A percentile compares a stretch with the other conserved stretches of the same genome.
Conservation (phyloP, 2,888 invertebrate species). For the Troides helena region DNA sequence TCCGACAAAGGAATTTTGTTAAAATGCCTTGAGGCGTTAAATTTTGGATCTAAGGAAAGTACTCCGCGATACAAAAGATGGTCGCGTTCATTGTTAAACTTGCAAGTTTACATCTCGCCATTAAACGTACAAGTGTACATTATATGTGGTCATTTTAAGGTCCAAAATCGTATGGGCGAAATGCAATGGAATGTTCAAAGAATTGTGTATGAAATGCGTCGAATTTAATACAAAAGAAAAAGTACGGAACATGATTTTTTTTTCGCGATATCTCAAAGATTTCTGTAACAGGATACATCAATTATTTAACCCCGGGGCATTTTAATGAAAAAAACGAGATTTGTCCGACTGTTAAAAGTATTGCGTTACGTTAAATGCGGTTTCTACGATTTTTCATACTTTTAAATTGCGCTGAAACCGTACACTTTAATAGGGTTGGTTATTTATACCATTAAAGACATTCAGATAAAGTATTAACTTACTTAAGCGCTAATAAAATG, state of each 20-base stretch:
- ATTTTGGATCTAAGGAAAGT: constrained; percentile 54
- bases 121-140: neutral
- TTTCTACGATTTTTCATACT: constrained; percentile 34
- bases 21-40: constrained; percentile 60
- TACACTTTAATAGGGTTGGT: constrained; percentile 36
- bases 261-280: constrained; percentile 32
- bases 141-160: neutral
- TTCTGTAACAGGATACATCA: constrained; percentile 48
- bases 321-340: constrained; percentile 29
- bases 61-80: constrained; percentile 44
- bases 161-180: neutral
- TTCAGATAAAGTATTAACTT: constrained; percentile 24
- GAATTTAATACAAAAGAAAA: constrained; percentile 30
- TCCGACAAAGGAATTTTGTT: constrained; percentile 45
- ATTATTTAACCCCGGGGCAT: constrained; percentile 40
- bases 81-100: constrained; percentile 42
- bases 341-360: constrained; percentile 35
- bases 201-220: constrained; percentile 30
- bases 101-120: constrained; percentile 17
- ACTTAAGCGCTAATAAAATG: constrained; percentile 22
- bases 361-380: constrained; percentile 33
- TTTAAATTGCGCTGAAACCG: constrained; percentile 37
- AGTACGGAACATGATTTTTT: constrained; percentile 28
- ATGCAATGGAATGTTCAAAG: neutral
- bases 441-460: constrained; percentile 28